Evolutionary conservation across 1,140 invertebrate species (phyloP).

Genomic region (Meloidogyne hapla): DNA sequence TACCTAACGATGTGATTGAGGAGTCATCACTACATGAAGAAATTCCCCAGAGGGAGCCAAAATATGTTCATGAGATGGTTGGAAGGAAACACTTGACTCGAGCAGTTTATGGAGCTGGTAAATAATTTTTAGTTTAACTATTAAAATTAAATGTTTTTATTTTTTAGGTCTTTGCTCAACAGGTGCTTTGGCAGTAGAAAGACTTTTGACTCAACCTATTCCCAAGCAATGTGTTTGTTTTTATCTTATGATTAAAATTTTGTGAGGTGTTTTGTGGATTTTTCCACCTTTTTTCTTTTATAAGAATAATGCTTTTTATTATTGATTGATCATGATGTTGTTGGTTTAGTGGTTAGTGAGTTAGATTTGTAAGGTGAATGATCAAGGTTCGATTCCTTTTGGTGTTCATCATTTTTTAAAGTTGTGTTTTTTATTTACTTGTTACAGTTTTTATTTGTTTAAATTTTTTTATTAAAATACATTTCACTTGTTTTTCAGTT

Average conservation of each 20-base stretch:
- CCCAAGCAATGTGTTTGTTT: conserved; percentile 15
- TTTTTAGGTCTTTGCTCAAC: conserved; percentile 14
- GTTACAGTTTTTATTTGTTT: too few species aligned
- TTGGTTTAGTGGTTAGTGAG: neutral
- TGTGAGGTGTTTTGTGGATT: too few species aligned
- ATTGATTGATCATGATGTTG: too few species aligned
- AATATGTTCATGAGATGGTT: neutral
- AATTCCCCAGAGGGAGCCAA: neutral
- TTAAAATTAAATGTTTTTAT: conserved; percentile 3
- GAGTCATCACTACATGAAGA: conserved; percentile 6
- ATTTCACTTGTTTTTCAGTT: conserved; percentile 21
- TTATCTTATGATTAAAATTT: too few species aligned
- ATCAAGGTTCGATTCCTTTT: too few species aligned
- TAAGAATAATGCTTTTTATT: too few species aligned
- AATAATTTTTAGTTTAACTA: neutral
- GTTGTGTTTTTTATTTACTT: neutral
- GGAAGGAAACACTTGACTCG: conserved; percentile 16
- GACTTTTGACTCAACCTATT: neutral
- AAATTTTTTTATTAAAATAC: too few species aligned
- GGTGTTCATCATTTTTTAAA: neutral
- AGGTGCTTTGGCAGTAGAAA: conserved; percentile 19
- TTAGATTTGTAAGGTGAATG: neutral
- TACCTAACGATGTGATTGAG: neutral
- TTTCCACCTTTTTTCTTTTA: neutral
- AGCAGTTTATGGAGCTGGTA: conserved; percentile 35